Evolutionary conservation across 2,113 vertebrate species (phyloP).

Genomic region (Echinops telfairi): DNA sequence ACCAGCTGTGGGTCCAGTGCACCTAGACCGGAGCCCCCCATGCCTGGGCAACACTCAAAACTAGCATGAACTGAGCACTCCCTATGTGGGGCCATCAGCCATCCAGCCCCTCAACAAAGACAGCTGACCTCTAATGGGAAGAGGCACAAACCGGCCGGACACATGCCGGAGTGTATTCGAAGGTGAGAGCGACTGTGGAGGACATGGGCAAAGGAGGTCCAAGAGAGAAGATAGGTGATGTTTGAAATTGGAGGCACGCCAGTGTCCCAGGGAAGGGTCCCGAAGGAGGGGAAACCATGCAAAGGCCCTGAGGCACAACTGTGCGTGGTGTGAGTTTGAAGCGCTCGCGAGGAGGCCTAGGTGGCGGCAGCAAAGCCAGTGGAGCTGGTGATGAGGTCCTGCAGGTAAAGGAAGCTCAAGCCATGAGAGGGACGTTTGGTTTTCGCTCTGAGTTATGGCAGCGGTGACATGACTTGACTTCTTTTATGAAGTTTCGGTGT

Average conservation of each 20-base stretch:
- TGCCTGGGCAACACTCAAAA: background rate
- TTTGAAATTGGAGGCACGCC: background rate
- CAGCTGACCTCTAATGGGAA: background rate
- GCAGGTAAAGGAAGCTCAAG: background rate
- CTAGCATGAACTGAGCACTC: background rate
- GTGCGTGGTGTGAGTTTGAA: background rate
- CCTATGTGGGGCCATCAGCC: background rate
- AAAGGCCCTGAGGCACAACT: background rate
- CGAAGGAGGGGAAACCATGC: background rate
- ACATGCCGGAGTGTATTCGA: background rate
- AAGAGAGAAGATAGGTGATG: background rate
- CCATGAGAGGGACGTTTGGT: background rate
- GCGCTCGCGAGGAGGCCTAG: background rate
- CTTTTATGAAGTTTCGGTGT: constrained; percentile 12
- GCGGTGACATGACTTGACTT: background rate
- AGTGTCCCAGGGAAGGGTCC: background rate
- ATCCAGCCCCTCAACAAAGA: background rate
- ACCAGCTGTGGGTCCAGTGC: background rate
- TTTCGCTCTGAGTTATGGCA: background rate
- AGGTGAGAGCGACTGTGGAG: background rate
- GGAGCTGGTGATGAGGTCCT: background rate
- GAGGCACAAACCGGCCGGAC: background rate
- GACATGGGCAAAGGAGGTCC: background rate
- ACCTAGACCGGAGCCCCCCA: background rate
- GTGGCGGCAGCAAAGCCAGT: background rate